Conservation (phyloP, 2,888 invertebrate species). For the Apotomis capreana region DNA sequence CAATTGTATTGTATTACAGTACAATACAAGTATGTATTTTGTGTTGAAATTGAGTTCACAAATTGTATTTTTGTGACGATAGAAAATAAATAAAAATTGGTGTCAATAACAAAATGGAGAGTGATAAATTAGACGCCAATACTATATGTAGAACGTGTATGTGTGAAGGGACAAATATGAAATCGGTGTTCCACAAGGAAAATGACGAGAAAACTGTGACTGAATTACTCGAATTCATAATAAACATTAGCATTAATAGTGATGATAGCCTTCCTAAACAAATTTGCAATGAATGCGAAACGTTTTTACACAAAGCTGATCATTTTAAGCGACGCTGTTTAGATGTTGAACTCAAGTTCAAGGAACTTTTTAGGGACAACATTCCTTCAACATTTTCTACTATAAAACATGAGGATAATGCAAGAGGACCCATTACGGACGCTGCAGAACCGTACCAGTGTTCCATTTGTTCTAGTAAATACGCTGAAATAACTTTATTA, state of each 20-base stretch:
- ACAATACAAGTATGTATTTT: background rate
- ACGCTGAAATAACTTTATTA: constrained; percentile 42
- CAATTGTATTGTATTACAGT: background rate
- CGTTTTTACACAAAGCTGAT: constrained; percentile 61
- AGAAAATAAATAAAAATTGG: background rate
- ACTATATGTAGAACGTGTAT: constrained; percentile 69
- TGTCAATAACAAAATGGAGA: constrained; percentile 16
- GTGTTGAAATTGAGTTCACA: background rate
- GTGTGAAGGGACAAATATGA: constrained; percentile 56
- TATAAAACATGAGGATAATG: constrained; percentile 40
- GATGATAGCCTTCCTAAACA: constrained; percentile 67
- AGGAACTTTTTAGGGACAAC: constrained; percentile 50
- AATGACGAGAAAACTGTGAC: constrained; percentile 55
- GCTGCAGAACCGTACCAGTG: constrained; percentile 46
- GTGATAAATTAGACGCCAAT: constrained; percentile 43
- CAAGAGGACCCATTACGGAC: constrained; percentile 23
- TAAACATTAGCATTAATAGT: constrained; percentile 60
- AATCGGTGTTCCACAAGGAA: constrained; percentile 58
- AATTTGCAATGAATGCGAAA: constrained; percentile 67
- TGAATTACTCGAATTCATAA: constrained; percentile 62
- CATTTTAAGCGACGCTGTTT: constrained; percentile 69
- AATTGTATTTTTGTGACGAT: constrained; percentile 2
- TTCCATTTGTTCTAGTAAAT: constrained; percentile 47
- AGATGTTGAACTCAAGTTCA: constrained; percentile 62
- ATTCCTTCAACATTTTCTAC: background rate